A percentile compares a stretch with the other conserved stretches of the same genome.
Conservation (phyloP, 2,113 vertebrate species). For the Catagonus wagneri region DNA sequence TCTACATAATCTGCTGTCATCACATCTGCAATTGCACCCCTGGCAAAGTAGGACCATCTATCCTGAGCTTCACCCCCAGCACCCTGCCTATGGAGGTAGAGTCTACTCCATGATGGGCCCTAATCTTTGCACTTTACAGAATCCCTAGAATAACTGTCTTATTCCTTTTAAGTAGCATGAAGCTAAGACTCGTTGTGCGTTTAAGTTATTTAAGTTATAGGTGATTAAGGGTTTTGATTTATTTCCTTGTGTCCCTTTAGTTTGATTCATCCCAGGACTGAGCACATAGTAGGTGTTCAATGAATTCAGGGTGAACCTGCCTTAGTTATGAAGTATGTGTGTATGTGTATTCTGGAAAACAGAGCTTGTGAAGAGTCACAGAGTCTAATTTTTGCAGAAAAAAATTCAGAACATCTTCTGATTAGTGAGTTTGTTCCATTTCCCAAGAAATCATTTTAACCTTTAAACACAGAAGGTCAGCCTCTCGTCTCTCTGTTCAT, state of each 20-base stretch:
- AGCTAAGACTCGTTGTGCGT: not conserved
- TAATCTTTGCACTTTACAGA: not conserved
- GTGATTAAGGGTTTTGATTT: not conserved
- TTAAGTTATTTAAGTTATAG: not conserved
- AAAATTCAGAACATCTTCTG: conserved; percentile 82
- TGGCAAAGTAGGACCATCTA: not conserved
- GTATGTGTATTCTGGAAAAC: not conserved
- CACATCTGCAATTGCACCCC: not conserved
- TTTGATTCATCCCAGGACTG: not conserved
- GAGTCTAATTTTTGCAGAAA: conserved; percentile 81
- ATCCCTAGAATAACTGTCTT: not conserved
- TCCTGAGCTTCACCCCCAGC: not conserved
- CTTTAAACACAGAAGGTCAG: conserved; percentile 84
- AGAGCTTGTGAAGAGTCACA: conserved; percentile 48
- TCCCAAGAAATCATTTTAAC: conserved; percentile 83
- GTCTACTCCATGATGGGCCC: not conserved
- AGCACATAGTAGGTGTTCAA: conserved; percentile 31
- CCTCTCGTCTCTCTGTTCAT: conserved; percentile 76
- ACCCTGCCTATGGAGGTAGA: not conserved
- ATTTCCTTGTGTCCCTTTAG: not conserved
- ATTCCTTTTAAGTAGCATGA: not conserved
- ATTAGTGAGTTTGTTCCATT: conserved; percentile 82
- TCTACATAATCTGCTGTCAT: not conserved
- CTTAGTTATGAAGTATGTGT: not conserved
- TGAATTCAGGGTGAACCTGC: not conserved